Evolutionary conservation across 1,140 invertebrate genomes (phyloP), one percentile per base, ranked within the genome.

Genomic region (Zaprionus tsacasi): DNA sequence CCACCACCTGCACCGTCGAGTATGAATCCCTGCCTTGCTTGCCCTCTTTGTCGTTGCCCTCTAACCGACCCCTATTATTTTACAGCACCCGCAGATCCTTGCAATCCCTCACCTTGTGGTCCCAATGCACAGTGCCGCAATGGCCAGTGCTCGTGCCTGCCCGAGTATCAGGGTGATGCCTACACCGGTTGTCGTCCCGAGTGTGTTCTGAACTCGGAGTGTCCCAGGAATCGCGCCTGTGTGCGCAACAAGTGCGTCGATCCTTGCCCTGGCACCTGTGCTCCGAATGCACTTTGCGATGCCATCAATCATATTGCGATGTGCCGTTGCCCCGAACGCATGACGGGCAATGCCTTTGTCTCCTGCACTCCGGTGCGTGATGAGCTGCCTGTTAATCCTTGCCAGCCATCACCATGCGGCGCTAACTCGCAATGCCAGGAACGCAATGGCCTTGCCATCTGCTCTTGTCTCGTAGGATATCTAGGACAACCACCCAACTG

Each of bases 211-310:
- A 97, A 97, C 91, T 95, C 96, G 7, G 97, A 98, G 78, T 97
- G 97, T 79, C 94, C 95, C 64, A 93, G 94, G 17, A 94, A 94
- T 55, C 95, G 94, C 77, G 96, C 96, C 5, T 98, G 97, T 82
- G 93, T 96, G 33, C 96, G 96, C 83, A 96, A 97, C 78, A 97
- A 97, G 93, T 98, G 97, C 81, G 93, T 95, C 21, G 95, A 97
- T 93, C 96, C 96, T 8, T 97, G 97, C 71, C 94, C 95, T 17
- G 96, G 95, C 64, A 95, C 95, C 2, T 98, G 97, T 92, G 97
- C 96, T 2, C 91, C 95, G 38, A 96, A 96, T 92, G 96, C 97
- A 0, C 94, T 95, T 58, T 97, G 97, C 86, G 94, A 94, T 48
- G 96, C 97, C 0, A 92, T 95, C n/a, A 96, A 96, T 88, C 96